These are phyloP conservation scores for Champsocephalus gunnari DNA, from an alignment of 2,797 vertebrate species.

Conservation along the genomic window DNA sequence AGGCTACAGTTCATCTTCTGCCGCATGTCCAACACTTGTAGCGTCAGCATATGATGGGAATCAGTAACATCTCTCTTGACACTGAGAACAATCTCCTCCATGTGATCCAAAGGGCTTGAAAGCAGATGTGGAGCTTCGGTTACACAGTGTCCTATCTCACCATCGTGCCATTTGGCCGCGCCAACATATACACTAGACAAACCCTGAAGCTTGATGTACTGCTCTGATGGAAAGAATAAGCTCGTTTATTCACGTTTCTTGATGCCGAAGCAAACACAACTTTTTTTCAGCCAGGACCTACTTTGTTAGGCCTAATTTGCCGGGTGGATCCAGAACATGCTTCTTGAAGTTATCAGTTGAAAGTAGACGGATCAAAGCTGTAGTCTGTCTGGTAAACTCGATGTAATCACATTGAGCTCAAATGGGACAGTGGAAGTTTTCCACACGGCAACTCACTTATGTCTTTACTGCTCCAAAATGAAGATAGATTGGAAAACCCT, in stretches of 20 bases:
- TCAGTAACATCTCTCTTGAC: conserved; percentile 6
- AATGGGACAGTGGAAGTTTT: conserved; percentile 8
- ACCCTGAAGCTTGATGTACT: conserved; percentile 2
- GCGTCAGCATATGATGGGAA: conserved; percentile 16
- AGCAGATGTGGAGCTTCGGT: conserved; percentile 60
- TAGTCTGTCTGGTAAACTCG: neutral
- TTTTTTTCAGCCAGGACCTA: conserved; percentile 24
- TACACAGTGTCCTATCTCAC: conserved; percentile 3
- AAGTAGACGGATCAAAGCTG: conserved; percentile 1
- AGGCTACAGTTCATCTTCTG: conserved; percentile 10
- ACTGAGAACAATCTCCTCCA: neutral
- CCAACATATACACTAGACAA: conserved; percentile 30
- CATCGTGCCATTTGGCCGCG: neutral
- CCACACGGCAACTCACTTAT: neutral
- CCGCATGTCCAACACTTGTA: conserved; percentile 2
- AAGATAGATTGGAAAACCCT: neutral
- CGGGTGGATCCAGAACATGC: neutral
- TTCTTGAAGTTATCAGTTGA: neutral
- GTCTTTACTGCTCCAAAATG: neutral
- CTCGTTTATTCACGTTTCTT: neutral
- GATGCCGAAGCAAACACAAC: neutral
- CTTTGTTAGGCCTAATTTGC: conserved; percentile 10
- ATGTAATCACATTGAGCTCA: conserved; percentile 1
- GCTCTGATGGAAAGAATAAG: neutral
- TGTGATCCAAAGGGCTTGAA: conserved; percentile 27